These are phyloP conservation scores for Gadus macrocephalus DNA, from an alignment of 2,113 vertebrate species.

Conservation along the genomic window DNA sequence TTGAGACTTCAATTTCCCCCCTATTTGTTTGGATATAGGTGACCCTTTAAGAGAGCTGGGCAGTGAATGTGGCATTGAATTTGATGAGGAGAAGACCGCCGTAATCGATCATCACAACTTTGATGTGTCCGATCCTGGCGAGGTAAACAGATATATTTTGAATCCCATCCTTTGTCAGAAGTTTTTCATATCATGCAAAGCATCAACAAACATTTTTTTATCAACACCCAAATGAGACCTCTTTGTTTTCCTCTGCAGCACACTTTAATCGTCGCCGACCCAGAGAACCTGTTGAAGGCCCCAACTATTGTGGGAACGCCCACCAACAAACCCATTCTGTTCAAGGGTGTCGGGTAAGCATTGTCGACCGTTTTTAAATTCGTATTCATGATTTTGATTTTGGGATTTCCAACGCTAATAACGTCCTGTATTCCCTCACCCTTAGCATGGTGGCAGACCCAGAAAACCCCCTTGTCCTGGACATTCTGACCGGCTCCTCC, in stretches of 20 bases:
- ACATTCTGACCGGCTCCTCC: constrained; percentile 96
- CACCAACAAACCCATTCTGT: constrained; percentile 84
- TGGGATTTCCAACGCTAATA: background rate
- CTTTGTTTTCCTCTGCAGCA: constrained; percentile 72
- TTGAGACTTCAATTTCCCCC: background rate
- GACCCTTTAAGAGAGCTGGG: constrained; percentile 94
- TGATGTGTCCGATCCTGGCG: constrained; percentile 88
- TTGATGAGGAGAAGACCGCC: constrained; percentile 94
- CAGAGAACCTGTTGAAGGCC: constrained; percentile 92
- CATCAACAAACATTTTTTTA: too few relatives aligned
- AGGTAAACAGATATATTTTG: constrained; percentile 68
- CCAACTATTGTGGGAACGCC: constrained; percentile 89
- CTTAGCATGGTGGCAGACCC: constrained; percentile 95
- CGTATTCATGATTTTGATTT: background rate
- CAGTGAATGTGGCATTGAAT: constrained; percentile 96
- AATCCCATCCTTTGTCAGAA: too few relatives aligned
- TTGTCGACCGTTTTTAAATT: background rate
- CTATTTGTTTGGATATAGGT: constrained; percentile 63
- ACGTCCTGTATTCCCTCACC: accelerated
- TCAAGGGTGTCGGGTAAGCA: constrained; percentile 93
- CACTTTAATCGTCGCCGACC: constrained; percentile 86
- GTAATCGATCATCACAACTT: constrained; percentile 98
- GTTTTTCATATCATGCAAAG: too few relatives aligned
- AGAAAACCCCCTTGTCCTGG: constrained; percentile 92
- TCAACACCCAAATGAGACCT: background rate